Base-by-base conservation (phyloP, 92 coral and sea anemone genomes). In the Porites lobata region DNA sequence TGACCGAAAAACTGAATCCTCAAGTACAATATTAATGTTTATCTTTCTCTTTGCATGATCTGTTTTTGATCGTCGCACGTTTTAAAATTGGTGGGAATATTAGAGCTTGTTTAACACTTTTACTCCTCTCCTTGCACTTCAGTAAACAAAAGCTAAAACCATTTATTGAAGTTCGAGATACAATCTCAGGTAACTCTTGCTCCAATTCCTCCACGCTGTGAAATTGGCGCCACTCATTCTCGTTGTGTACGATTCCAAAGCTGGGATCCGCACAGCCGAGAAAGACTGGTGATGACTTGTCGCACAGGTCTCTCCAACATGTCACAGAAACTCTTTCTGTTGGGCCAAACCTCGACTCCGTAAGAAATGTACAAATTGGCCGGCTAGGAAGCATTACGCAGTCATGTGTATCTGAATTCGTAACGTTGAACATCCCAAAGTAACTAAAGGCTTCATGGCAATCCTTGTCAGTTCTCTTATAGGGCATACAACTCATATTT, bases 1-100 rank as follows among this genome's bases (percentile, higher is more conserved):
- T 5, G 92, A 74, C 19, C 99, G 86, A 79, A 98, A 96, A 38
- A 96, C 89, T 1, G 99, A 94, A 67, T 96, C 99, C 85, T 96
- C 98, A 3, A 96, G 83, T 10, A 96, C 78, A 47, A 96, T 95
- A 72, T 96, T 96, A 7, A 96, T 86, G 74, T 91, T 95, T 9
- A 96, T 93, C 19, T 66, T 69, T 32, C 57, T 87, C 21, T 14
- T 20, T 56, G 91, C 18, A 13, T 19, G 70, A 9, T 57, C 64
- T 10, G 87, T 19, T 52, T 69, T 66, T 54, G 65, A n/a, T 83
- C 83, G 66, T 3, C 50, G 22, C 26, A 3, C 61, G 87, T 83
- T 93, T 88, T 24, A 96, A 22, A 20, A 95, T 64, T 69, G 98
- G 99, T 51, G 99, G 96, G 83, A 96, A 96, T 75, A 96, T 80